Base-by-base conservation (phyloP, 2,888 invertebrate species). In the Caenorhabditis panamensis region DNA sequence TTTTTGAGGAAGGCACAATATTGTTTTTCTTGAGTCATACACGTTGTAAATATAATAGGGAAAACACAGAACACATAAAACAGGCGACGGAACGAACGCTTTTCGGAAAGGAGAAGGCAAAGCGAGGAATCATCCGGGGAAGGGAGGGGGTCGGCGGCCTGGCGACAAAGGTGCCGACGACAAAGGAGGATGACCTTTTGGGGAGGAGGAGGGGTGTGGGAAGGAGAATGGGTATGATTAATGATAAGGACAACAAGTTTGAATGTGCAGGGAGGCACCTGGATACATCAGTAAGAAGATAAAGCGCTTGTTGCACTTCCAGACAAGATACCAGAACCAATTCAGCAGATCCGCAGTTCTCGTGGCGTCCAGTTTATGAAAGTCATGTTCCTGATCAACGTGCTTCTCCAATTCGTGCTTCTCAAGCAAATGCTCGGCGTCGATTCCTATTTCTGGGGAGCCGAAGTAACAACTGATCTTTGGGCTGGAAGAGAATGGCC, bases 401-500 rank as follows among this genome's bases (percentile, higher is more conserved):
- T 89, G 20, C 76, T 89, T 11, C 68, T 86, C 58, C 90, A 90
- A 82, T 90, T 90, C 81, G 66, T 86, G 24, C 79, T 90, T 31
- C 83, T 90, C 24, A 90, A 89, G 64, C 73, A 79, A 61, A 81
- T 90, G 73, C 86, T 91, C 24, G 91, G 91, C 13, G 87, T 90
- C 18, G 83, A 88, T 20, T 82, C 82, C n/a, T 79, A 85, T 53
- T 84, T 87, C 66, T 91, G 91, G 91, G 91, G 91, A 22, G 85
- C 79, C 79, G 82, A 88, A 18, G 89, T 91, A 20, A 62, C 87
- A n/a, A 56, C 28, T 26, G 90, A 91, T 75, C 77, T 91, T 58
- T 68, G 82, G 47, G 51, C 51, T 11, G 91, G 91, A n/a, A 69
- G 77, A 11, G 89, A 91, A 66, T 90, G 90, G 90, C 87, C 86